Evolutionary conservation across 1,140 invertebrate genomes (phyloP).

Genomic region (Sarcophaga bullata): DNA sequence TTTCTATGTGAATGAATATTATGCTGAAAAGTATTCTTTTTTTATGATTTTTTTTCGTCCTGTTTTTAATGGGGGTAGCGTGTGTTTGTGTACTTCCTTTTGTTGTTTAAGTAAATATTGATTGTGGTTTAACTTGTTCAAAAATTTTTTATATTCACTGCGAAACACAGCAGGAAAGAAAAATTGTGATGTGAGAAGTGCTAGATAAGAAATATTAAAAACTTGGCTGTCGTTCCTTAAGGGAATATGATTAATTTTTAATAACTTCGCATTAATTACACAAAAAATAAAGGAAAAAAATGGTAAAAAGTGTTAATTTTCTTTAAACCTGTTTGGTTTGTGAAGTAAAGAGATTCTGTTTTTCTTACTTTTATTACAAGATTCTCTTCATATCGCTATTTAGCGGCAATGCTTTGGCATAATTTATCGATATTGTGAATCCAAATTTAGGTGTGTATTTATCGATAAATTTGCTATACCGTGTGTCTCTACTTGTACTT

Average conservation of each 20-base stretch:
- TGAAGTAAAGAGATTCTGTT: not conserved
- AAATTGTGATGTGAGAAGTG: not conserved
- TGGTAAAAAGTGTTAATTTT: not conserved
- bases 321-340: not conserved
- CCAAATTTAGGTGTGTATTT: too few species aligned
- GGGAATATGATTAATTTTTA: slow-evolving; percentile 10
- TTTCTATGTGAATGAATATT: slow-evolving; percentile 4
- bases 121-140: slow-evolving; percentile 4
- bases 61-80: too few species aligned
- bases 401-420: too few species aligned
- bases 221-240: not conserved
- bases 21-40: not conserved
- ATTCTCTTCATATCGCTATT: too few species aligned
- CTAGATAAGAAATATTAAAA: not conserved
- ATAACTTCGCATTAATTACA: not conserved
- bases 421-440: too few species aligned
- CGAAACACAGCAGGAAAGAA: not conserved
- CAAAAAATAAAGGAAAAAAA: not conserved
- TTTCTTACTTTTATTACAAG: not conserved
- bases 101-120: slow-evolving; percentile 1
- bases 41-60: not conserved
- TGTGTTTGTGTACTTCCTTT: not conserved
- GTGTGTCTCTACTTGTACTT: too few species aligned
- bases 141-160: not conserved
- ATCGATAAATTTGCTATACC: too few species aligned